Evolutionary conservation across 2,888 invertebrate genomes (phyloP), one percentile per base, ranked within the genome.

Genomic region (Sphinx pinastri): DNA sequence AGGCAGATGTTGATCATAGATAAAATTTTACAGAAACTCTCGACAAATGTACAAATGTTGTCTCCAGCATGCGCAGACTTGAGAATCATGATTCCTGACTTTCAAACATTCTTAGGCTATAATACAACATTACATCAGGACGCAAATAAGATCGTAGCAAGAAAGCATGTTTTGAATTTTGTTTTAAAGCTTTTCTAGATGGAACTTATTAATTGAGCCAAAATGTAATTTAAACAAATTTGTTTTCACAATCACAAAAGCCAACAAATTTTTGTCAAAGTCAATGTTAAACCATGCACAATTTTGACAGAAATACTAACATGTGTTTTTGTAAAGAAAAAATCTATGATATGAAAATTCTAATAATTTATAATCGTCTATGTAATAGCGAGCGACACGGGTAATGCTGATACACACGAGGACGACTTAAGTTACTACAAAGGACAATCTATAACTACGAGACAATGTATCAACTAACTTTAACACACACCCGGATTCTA

Each of bases 21-120:
- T 73, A 72, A 19, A 71, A 67, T 67, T 71, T 67, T 71, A 49
- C 45, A 47, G 31, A 58, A 25, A 66, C 12, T 70, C 51, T 67
- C 57, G 63, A 59, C 52, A 52, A 67, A 55, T 68, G 54, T 70
- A 59, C 58, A 59, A 71, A 63, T 71, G 77, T 74, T 72, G 80
- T 86, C 86, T 88, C 86, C 88, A 90, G 88, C 90, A 91, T 90
- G 90, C 89, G 85, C 85, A 86, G 87, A 87, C 81, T 86, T 88
- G 79, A 85, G 81, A 84, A 84, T 83, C 71, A 81, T 78, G 78
- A 79, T 79, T 77, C 79, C 76, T 75, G 70, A 72, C 70, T 71
- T 74, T 72, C 49, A 75, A 76, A 73, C 71, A 74, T 77, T 70
- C 63, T 79, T 81, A 81, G 77, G 76, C 81, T 84, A 83, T 79